Base-by-base conservation (phyloP, 2,113 vertebrate genomes). In the Spea bombifrons region DNA sequence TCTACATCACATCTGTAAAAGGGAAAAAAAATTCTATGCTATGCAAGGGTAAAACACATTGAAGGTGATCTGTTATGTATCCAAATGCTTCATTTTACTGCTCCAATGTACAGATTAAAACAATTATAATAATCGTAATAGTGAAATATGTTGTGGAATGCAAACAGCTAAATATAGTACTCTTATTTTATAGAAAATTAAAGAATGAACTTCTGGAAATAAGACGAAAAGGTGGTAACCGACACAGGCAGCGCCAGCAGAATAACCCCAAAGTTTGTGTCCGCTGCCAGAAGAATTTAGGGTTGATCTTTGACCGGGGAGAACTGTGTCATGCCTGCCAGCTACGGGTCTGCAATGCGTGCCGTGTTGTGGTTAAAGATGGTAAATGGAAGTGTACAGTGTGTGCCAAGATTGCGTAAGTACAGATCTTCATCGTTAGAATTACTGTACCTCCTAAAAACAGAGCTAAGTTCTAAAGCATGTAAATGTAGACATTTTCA, bases 191-290 rank as follows among this genome's bases (percentile, higher is more conserved):
- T 78, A 99, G 97, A 87, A 98, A 94, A 83, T 53, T 98, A 83
- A 98, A 98, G 88, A 98, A 98, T 43, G 97, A 99, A 82, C 92
- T 99, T 63, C 81, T 99, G 84, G 96, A 98, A 84, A 94, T 92
- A 82, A 94, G 92, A 83, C 90, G 90, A n/a, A 93, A 89, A 85
- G 94, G 96, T 0, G 85, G 87, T 1, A 91, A 81, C 63, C 86
- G 71, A 10, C 89, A 88, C 7, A 83, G 85, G 30, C 90, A 87
- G 0, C 84, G 85, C 17, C 91, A 88, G 0, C 90, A 93, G 72
- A 92, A 96, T 12, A 81, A 82, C 5, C 89, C 83, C 82, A 91
- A 94, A 45, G 86, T 95, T 75, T 99, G 97, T 66, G 87, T 88
- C 49, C 92, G 94, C 81, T 99, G 97, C 85, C 89, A 94, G 81